A percentile compares a stretch with the other conserved stretches of the same genome.
Evolutionary conservation across 2,888 invertebrate genomes (phyloP).

Genomic region (Crioceris asparagi): DNA sequence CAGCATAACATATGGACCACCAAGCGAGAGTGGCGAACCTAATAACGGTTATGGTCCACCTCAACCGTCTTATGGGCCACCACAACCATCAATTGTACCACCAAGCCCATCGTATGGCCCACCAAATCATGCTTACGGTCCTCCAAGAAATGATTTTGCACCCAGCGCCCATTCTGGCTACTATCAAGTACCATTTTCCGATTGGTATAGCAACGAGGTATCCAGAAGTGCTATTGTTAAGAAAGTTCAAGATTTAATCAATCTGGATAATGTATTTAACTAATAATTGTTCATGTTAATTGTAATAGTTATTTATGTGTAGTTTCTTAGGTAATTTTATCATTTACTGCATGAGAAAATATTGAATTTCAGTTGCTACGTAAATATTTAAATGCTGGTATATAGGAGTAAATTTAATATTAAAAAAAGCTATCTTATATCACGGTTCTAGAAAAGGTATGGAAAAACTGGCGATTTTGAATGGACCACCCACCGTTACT

Average conservation of each 20-base stretch:
- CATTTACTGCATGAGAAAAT: too few species aligned
- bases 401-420: too few species aligned
- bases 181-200: conserved; percentile 20
- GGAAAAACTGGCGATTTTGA: too few species aligned
- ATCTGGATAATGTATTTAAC: conserved; percentile 16
- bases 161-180: conserved; percentile 15
- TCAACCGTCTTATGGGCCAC: conserved; percentile 7
- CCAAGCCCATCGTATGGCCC: conserved; percentile 6
- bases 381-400: too few species aligned
- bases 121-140: conserved; percentile 5
- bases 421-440: too few species aligned
- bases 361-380: too few species aligned
- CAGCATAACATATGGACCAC: conserved; percentile 34
- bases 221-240: conserved; percentile 23
- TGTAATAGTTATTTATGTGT: too few species aligned
- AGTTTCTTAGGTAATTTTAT: too few species aligned
- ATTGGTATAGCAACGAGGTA: conserved; percentile 23
- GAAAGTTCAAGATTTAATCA: conserved; percentile 24
- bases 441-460: too few species aligned
- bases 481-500: too few species aligned
- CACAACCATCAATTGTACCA: conserved; percentile 8
- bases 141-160: conserved; percentile 10
- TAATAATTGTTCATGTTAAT: conserved; percentile 1
- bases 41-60: conserved; percentile 4
- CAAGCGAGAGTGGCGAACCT: conserved; percentile 5